A percentile compares a stretch with the other conserved stretches of the same genome.
Conservation (phyloP, 2,797 vertebrate species). For the Cottoperca gobio region DNA sequence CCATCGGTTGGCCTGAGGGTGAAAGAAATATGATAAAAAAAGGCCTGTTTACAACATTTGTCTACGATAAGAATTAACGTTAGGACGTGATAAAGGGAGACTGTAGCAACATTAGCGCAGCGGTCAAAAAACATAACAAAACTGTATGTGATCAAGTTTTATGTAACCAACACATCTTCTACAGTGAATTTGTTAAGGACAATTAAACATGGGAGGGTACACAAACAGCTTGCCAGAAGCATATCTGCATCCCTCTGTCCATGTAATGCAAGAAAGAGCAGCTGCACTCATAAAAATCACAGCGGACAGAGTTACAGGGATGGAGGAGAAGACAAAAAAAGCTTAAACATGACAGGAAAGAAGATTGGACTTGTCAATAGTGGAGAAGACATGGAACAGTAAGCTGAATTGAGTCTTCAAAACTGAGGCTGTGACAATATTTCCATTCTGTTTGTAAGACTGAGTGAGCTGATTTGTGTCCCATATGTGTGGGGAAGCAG, state of each 20-base stretch:
- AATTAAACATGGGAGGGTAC: constrained; percentile 19
- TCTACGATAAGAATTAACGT: not conserved
- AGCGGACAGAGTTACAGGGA: not conserved
- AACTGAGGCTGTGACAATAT: constrained; percentile 10
- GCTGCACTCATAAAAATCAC: not conserved
- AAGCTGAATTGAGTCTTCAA: not conserved
- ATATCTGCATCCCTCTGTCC: constrained; percentile 8
- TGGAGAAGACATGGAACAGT: not conserved
- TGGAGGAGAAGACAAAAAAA: constrained; percentile 10
- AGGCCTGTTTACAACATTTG: not conserved
- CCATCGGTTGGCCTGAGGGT: constrained; percentile 88
- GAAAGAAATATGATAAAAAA: constrained; percentile 27
- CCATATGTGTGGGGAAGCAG: not conserved
- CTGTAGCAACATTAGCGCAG: not conserved
- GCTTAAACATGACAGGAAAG: constrained; percentile 33
- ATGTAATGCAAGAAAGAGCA: not conserved
- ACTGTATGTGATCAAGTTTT: not conserved
- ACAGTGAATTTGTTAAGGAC: constrained; percentile 13
- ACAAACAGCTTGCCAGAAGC: not conserved
- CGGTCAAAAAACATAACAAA: not conserved
- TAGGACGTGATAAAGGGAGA: not conserved
- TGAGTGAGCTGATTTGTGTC: constrained; percentile 11
- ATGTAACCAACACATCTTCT: not conserved
- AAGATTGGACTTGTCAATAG: constrained; percentile 28
- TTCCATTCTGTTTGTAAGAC: not conserved